Evolutionary conservation across 2,797 vertebrate genomes (phyloP).

Genomic region (Anguilla pacifica): DNA sequence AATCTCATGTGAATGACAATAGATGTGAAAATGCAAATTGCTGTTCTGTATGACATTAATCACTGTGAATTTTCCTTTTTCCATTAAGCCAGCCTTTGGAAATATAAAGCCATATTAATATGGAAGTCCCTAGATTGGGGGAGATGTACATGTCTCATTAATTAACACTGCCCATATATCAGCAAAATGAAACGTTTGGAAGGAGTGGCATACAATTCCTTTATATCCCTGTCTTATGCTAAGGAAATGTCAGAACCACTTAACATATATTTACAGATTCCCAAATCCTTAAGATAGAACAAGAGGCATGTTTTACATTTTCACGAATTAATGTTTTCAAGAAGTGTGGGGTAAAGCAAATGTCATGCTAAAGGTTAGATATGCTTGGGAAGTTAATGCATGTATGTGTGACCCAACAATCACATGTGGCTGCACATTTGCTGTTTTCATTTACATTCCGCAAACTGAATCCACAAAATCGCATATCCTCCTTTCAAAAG

Average conservation of each 20-base stretch:
- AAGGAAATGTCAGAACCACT: background rate
- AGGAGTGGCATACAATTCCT: too few relatives aligned
- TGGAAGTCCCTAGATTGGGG: background rate
- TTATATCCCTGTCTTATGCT: background rate
- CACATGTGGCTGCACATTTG: background rate
- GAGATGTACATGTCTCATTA: background rate
- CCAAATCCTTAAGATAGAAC: background rate
- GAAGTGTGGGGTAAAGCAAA: background rate
- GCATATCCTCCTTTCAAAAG: background rate
- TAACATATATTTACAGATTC: background rate
- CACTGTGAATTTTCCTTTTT: background rate
- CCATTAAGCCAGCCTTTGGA: conserved; percentile 10
- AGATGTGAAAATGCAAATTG: background rate
- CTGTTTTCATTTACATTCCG: background rate
- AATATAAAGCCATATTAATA: background rate
- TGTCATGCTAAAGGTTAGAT: background rate
- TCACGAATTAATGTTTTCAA: background rate
- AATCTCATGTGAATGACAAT: conserved; percentile 7
- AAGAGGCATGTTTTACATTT: background rate
- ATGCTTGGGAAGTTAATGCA: background rate
- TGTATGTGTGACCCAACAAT: background rate
- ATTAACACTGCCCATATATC: background rate
- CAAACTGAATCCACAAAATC: background rate
- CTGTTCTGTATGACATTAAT: background rate
- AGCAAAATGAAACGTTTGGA: background rate